Evolutionary conservation across 2,797 vertebrate species (phyloP), one percentile per base, ranked within the genome.

Genomic region (Phyllotis vaccarum): DNA sequence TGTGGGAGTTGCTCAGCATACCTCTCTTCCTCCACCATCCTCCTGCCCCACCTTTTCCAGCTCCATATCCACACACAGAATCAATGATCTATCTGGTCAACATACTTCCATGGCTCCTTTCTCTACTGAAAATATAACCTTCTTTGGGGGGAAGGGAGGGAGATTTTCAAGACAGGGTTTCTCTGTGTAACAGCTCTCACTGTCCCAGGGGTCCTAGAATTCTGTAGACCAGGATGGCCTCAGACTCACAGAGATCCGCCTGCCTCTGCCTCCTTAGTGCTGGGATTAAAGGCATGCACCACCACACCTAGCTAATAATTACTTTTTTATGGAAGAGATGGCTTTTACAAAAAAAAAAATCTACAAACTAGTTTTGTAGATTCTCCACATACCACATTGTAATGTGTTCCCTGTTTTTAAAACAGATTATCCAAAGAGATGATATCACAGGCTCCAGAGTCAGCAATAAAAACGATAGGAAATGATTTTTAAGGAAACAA

Each of bases 341-440:
- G 66, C 5, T 76, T 95, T 87, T 68, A 86, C 81, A 89, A 89
- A 75, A 88, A 89, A 75, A 88, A 49, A 87, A 86, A 70, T 24
- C 43, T 83, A 86, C 62, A 86, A 43, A 95, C 40, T 70, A 43
- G 21, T 76, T 92, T 58, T 89, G 27, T 31, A 43, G n/a, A 29
- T 58, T 85, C 89, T 90, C 85, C 60, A 66, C 9, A 91, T 13
- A 40, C 31, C 10, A 37, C 62, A 74, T 31, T 27, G 76, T 10
- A 90, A 88, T 81, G 27, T 75, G 21, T 79, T 92, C 43, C 64
- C 12, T 49, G 49, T 92, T 87, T 79, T 21, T 8, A 21, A 81
- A 96, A 93, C 12, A 93, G 49, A 74, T 81, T 86, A 92, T 86
- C 40, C 40, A 91, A 94, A 86, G n/a, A 94, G 22, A 93, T 24